A percentile compares a stretch with the other conserved stretches of the same genome.
These are phyloP conservation scores for Argopecten irradians DNA, from an alignment of 1,140 invertebrate genomes.

Conservation along the genomic window DNA sequence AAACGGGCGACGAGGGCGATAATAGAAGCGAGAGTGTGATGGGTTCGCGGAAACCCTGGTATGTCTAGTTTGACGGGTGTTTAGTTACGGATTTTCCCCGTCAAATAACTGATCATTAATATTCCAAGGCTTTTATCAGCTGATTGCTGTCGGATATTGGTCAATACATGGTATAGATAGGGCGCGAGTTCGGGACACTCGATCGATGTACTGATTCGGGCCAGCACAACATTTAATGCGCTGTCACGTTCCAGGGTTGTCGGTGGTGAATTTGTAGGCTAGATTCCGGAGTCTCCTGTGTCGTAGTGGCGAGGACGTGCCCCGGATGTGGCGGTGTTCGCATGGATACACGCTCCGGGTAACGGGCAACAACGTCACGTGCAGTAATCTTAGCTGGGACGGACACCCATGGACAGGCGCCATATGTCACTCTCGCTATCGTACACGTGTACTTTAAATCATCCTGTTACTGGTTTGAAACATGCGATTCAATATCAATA, in stretches of 20 bases:
- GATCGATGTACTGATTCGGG: conserved; percentile 9
- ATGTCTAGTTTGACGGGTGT: conserved; percentile 6
- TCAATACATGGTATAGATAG: conserved; percentile 5
- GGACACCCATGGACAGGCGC: not conserved
- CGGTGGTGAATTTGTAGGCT: not conserved
- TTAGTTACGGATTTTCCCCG: conserved; percentile 6
- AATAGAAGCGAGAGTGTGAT: not conserved
- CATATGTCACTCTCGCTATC: too few species aligned
- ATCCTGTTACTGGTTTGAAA: too few species aligned
- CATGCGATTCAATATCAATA: too few species aligned
- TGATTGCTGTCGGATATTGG: conserved; percentile 21
- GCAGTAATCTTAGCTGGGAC: not conserved
- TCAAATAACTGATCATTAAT: conserved; percentile 19
- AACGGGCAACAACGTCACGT: not conserved
- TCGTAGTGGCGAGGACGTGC: not conserved
- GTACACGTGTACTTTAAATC: not conserved
- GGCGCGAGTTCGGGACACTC: not conserved
- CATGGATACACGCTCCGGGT: not conserved
- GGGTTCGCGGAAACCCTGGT: not conserved
- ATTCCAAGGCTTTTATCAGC: conserved; percentile 11
- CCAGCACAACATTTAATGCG: conserved; percentile 13
- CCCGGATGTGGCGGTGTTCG: not conserved
- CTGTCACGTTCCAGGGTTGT: not conserved
- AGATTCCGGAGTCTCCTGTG: not conserved
- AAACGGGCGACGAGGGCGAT: not conserved